Evolutionary conservation across 2,797 vertebrate genomes (phyloP), one percentile per base, ranked within the genome.

Genomic region (Dryobates pubescens): DNA sequence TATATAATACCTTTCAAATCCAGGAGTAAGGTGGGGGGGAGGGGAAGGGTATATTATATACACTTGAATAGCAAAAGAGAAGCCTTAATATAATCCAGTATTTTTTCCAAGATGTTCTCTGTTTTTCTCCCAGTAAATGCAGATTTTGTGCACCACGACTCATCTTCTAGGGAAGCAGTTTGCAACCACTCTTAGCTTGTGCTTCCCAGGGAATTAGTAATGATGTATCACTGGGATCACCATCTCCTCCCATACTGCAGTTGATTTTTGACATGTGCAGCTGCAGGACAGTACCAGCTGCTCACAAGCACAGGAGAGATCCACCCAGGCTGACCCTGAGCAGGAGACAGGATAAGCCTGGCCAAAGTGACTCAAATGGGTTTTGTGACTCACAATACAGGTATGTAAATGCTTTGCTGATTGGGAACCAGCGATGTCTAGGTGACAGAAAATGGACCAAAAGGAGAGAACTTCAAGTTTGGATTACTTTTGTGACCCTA

Each of bases 251-350:
- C 29, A 20, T 19, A 30, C 56, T 92, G 57, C 29, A 69, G 41
- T 0, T 85, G 41, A 67, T 70, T 70, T 73, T 91, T 72, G 14
- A 68, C 38, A 56, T n/a, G 22, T 59, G 51, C 49, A 61, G 71
- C 49, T 71, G 34, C 59, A 78, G 56, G 19, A 81, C 13, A 26
- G 51, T 15, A 15, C 30, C 4, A 47, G 24, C 56, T 82, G 45
- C 20, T n/a, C 58, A 58, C 0, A 0, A 71, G 14, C 1, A 0
- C 2, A 1, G 45, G 32, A 72, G 30, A 54, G 13, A 84, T 23
- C 30, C 17, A 41, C 34, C 32, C 2, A 4, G 59, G 64, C 62
- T 62, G 59, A 27, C 10, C 51, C 41, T 29, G n/a, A 86, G 69
- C 10, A 85, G 61, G 73, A 77, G 61, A 6, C 80, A 85, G 61